phyloP scores from a whole-genome alignment of 2,888 invertebrate species.

The Epinotia brunnichana region DNA sequence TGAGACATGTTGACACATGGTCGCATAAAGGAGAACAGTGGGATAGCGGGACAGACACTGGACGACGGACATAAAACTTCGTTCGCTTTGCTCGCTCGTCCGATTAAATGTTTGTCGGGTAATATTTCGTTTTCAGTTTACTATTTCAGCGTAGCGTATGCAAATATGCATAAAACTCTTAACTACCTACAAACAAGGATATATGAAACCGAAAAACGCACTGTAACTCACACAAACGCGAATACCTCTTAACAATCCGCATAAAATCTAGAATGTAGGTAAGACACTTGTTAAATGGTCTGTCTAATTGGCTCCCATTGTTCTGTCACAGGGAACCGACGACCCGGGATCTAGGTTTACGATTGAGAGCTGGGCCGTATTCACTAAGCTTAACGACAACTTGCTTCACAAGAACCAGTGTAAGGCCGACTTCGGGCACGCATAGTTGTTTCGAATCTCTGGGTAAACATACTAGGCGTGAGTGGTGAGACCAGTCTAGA shows the following conservation, averaged over 20 bases:
- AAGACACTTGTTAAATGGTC: constrained; percentile 20
- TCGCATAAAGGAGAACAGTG: too few species aligned
- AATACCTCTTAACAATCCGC: constrained; percentile 1
- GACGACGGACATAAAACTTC: too few species aligned
- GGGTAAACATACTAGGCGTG: neutral
- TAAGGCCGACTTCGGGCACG: neutral
- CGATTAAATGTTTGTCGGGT: neutral
- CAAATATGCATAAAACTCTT: neutral
- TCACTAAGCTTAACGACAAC: neutral
- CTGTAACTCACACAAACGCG: neutral
- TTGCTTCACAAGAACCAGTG: neutral
- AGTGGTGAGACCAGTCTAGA: neutral
- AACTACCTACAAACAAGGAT: neutral
- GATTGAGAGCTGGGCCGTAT: constrained; percentile 1
- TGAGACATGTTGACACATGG: too few species aligned
- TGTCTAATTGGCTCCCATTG: constrained; percentile 11
- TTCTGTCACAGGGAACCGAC: neutral
- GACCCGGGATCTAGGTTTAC: constrained; percentile 19
- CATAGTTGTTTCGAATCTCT: neutral
- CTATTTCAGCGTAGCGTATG: neutral
- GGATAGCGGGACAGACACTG: too few species aligned
- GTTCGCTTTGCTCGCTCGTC: too few species aligned
- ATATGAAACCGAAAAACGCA: neutral
- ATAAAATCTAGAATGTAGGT: constrained; percentile 14
- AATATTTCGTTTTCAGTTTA: neutral